These are phyloP conservation scores for Lipophrys pholis DNA, from an alignment of 2,113 vertebrate genomes.

Conservation along the genomic window DNA sequence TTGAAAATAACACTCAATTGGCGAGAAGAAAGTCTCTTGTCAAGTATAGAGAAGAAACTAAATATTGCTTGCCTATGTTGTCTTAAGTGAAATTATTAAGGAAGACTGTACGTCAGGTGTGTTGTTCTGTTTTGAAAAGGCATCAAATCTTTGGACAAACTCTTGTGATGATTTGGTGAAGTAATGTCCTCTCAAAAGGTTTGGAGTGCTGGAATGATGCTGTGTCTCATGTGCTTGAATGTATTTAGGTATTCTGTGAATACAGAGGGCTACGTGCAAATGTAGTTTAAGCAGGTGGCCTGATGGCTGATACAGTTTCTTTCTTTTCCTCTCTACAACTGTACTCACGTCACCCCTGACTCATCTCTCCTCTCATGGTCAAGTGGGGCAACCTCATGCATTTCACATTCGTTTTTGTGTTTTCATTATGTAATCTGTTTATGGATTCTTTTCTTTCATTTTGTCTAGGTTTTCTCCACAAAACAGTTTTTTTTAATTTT, in stretches of 20 bases:
- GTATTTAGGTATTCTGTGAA: neutral
- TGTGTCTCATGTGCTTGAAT: neutral
- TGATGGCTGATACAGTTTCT: neutral
- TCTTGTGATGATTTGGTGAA: too few species aligned
- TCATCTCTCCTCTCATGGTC: neutral
- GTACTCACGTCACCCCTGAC: neutral
- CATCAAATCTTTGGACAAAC: too few species aligned
- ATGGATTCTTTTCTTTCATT: neutral
- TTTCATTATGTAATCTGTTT: neutral
- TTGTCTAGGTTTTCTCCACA: neutral
- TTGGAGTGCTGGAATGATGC: neutral
- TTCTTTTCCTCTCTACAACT: neutral
- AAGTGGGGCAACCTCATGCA: neutral
- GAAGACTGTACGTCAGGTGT: too few species aligned
- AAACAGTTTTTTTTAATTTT: constrained; percentile 1
- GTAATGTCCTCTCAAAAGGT: neutral
- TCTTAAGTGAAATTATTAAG: too few species aligned
- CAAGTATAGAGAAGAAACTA: too few species aligned
- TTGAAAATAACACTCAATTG: too few species aligned
- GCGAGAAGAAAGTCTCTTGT: too few species aligned
- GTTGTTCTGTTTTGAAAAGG: too few species aligned
- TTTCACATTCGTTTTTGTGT: neutral
- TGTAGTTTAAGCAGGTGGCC: neutral
- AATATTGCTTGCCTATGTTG: too few species aligned
- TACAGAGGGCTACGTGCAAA: too few species aligned